Conservation (phyloP, 1,140 invertebrate genomes). For the Bradynema listronoti region DNA sequence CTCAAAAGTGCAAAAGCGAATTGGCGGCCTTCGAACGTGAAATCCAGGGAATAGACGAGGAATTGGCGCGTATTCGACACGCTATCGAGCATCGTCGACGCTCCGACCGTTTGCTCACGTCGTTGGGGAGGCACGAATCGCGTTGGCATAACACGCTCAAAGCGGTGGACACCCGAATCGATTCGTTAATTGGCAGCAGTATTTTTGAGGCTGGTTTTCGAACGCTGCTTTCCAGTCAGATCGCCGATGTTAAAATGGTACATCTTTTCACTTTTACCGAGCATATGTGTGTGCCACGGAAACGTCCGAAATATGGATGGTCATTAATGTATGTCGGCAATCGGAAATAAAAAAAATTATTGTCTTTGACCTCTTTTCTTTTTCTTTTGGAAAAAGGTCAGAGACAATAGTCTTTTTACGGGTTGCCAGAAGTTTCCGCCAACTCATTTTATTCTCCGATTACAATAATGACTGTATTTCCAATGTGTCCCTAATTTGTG, state of each 20-base stretch:
- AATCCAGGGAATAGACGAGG: conserved; percentile 18
- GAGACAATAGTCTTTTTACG: not conserved
- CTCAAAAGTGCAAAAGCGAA: not conserved
- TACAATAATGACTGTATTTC: too few species aligned
- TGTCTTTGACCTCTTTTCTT: not conserved
- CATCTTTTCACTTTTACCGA: not conserved
- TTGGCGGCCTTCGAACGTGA: conserved; percentile 14
- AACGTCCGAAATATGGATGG: too few species aligned
- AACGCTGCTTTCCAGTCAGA: not conserved
- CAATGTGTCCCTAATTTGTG: too few species aligned
- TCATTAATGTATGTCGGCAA: not conserved
- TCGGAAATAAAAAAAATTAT: not conserved
- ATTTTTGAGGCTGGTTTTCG: conserved; percentile 28
- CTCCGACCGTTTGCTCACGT: conserved; percentile 7
- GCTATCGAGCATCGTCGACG: conserved; percentile 16
- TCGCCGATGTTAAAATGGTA: conserved; percentile 19
- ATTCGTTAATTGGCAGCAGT: conserved; percentile 27
- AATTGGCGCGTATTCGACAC: conserved; percentile 20
- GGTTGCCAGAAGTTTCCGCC: not conserved
- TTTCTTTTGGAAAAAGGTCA: not conserved
- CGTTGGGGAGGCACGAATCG: not conserved
- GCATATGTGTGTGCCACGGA: too few species aligned
- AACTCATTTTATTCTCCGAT: too few species aligned
- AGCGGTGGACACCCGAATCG: conserved; percentile 20
- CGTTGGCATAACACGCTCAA: conserved; percentile 24